Conservation (phyloP, 2,797 vertebrate species). For the Intellagama lesueurii region DNA sequence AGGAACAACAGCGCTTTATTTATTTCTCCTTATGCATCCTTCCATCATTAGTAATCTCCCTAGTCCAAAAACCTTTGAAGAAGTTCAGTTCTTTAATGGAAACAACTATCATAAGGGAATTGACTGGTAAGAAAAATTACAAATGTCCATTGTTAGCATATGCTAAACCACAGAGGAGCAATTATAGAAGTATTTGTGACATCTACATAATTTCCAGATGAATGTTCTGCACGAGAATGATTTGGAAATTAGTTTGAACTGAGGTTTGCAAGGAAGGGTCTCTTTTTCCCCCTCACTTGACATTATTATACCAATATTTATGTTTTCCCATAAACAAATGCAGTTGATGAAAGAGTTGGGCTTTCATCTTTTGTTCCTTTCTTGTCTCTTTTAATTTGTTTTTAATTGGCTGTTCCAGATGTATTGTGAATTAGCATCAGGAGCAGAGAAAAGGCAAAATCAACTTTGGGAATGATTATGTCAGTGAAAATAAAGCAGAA, state of each 20-base stretch:
- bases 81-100: constrained; percentile 98
- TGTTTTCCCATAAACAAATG: constrained; percentile 54
- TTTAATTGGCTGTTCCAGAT: not conserved
- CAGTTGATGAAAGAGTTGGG: constrained; percentile 18
- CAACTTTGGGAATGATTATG: not conserved
- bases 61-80: constrained; percentile 94
- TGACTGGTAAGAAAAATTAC: constrained; percentile 88
- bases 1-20: constrained; percentile 98
- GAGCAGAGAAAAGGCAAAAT: not conserved
- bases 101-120: constrained; percentile 99
- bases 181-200: constrained; percentile 62
- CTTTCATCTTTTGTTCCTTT: not conserved
- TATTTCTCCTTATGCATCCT: constrained; percentile 98
- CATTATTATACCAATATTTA: constrained; percentile 47
- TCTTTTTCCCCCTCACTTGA: constrained; percentile 53
- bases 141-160: constrained; percentile 55
- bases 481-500: not conserved
- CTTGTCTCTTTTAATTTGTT: not conserved
- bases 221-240: constrained; percentile 64
- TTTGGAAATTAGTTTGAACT: constrained; percentile 66
- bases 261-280: constrained; percentile 63
- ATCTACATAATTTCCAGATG: constrained; percentile 61
- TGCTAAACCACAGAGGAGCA: constrained; percentile 53
- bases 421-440: not conserved
- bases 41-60: constrained; percentile 95